phyloP scores from a whole-genome alignment of 35 echinoderm and acorn worm genomes.

The Lytechinus pictus region DNA sequence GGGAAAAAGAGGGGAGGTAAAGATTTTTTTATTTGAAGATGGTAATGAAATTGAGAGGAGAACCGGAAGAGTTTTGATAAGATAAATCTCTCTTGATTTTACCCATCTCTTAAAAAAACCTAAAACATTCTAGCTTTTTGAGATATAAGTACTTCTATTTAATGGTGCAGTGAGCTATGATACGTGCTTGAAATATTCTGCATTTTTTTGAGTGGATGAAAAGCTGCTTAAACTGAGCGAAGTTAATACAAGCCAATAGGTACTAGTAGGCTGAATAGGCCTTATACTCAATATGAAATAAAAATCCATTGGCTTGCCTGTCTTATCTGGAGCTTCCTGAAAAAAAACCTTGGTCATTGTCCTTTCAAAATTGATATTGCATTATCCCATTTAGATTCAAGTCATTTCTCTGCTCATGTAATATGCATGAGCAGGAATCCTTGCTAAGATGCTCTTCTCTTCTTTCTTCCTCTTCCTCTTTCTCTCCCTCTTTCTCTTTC shows the following conservation, averaged over 20 bases:
- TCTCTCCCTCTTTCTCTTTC: neutral
- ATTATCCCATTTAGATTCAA: neutral
- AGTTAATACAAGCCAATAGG: neutral
- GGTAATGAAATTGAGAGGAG: neutral
- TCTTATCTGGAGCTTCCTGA: neutral
- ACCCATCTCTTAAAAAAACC: neutral
- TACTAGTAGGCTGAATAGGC: neutral
- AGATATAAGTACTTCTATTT: neutral
- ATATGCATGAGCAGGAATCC: neutral
- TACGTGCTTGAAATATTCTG: neutral
- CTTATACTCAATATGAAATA: neutral
- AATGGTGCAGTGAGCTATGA: neutral
- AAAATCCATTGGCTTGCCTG: neutral
- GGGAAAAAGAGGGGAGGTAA: neutral
- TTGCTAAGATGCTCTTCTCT: neutral
- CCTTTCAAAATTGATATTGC: conserved; percentile 19
- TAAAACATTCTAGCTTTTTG: neutral
- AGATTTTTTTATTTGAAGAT: neutral
- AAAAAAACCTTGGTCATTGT: neutral
- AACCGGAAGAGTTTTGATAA: neutral
- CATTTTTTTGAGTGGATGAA: neutral
- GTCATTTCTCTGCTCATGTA: neutral
- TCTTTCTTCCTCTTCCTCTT: neutral
- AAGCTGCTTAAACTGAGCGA: neutral
- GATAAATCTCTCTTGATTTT: neutral